These are phyloP conservation scores for Aix galericulata DNA, from an alignment of 2,113 vertebrate genomes.

Conservation along the genomic window DNA sequence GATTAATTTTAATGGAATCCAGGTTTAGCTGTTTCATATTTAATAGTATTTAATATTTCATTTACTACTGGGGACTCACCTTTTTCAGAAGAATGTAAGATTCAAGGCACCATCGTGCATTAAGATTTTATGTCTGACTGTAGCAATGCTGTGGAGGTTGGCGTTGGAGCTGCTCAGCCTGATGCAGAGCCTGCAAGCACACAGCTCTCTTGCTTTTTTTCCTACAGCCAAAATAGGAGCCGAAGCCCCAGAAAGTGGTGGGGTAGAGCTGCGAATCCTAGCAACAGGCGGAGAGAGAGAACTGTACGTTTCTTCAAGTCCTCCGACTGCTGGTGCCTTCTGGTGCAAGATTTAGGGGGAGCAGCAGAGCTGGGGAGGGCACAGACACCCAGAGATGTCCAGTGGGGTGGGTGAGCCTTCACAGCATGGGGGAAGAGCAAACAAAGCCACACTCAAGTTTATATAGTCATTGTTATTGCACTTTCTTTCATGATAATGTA, in stretches of 20 bases:
- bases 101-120: constrained; percentile 50
- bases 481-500: neutral
- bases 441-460: neutral
- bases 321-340: constrained; percentile 56
- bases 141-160: constrained; percentile 25
- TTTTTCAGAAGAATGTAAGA: constrained; percentile 58
- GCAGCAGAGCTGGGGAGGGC: neutral
- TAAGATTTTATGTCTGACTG: constrained; percentile 68
- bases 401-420: neutral
- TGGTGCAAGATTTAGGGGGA: constrained; percentile 12
- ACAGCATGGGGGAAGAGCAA: neutral
- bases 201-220: neutral
- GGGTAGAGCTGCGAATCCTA: constrained; percentile 56
- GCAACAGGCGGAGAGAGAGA: constrained; percentile 49
- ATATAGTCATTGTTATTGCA: neutral
- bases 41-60: constrained; percentile 76
- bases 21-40: constrained; percentile 74
- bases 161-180: neutral
- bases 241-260: constrained; percentile 5
- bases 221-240: constrained; percentile 36
- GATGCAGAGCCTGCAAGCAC: constrained; percentile 28
- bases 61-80: constrained; percentile 72
- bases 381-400: neutral
- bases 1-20: constrained; percentile 73
- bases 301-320: constrained; percentile 38